Evolutionary conservation across 1,140 invertebrate genomes (phyloP), one percentile per base, ranked within the genome.

Genomic region (Zophobas morio): DNA sequence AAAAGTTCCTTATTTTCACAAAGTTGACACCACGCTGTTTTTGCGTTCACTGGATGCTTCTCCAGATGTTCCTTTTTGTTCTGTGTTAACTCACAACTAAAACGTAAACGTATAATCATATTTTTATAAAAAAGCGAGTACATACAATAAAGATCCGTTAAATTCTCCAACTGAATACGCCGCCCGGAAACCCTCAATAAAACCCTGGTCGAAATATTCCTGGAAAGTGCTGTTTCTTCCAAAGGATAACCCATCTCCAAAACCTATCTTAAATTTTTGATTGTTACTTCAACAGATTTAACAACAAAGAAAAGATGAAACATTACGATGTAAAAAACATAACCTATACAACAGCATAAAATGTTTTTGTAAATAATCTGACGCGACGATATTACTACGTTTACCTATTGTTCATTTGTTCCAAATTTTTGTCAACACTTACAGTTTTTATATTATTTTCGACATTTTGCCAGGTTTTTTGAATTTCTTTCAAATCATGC

Each of bases 151-250:
- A 42, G 70, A 39, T 54, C 86, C 86, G 82, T 89, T 88, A 54
- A 85, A 86, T 81, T 84, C 84, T 76, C 89, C 88, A 56, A 91
- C 57, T 73, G 85, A 1, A 46, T 53, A 79, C 35, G 46, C 77
- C 36, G 53, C 75, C 6, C 37, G 20, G 49, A 78, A 78, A 40
- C 77, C 73, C 3, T 57, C 20, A 37, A 6, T 81, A 60, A 89
- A 88, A 2, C 91, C 91, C 39, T 79, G 82, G 78, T 92, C 88
- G 82, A 92, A 92, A 76, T 88, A 87, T 1, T 85, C 75, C 83
- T 92, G 90, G 56, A 90, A 89, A 8, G 87, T 87, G 36, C 84
- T 79, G 46, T 89, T 82, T 39, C 86, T 79, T 42, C 90, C 90
- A 83, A 88, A 88, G 4, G 86, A 82, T 36, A 89, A 79, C 5